Evolutionary conservation across 35 echinoderm and acorn worm species (phyloP), one percentile per base, ranked within the genome.

Genomic region (Lytechinus pictus): DNA sequence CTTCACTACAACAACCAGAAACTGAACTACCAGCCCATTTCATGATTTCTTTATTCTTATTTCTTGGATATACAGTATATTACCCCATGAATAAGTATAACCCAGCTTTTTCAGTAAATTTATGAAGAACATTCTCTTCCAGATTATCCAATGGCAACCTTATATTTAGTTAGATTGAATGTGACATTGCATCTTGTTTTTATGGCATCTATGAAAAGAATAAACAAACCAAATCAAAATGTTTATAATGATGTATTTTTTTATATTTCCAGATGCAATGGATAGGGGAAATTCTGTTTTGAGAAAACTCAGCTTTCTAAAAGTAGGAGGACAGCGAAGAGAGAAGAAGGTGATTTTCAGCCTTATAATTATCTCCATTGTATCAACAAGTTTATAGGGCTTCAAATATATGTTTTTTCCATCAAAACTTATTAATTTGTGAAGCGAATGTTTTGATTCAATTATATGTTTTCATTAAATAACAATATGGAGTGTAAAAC

Each of bases 251-350:
- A 87, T 9, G 27, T 16, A 87, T 27, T 21, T 71, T 14, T 16
- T 79, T 79, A 8, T 79, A 16, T 24, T 79, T 79, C 19, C n/a
- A 79, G 66, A 3, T 10, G 53, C 9, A 54, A 93, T 93, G 92
- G 92, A 93, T 10, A 10, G 29, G 27, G n/a, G 54, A 9, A 93
- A 27, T 10, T 93, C 92, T 55, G 86, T 97, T 86, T 87, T 96
- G 33, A 97, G 97, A 57, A 96, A 95, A 87, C 51, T 97, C 1
- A 97, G 97, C 54, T 96, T 97, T 91, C 86, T 97, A 11, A 97
- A 97, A 94, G 92, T 87, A 27, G 94, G 95, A 60, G 86, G 96
- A 55, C 87, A 86, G 55, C 95, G 93, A 94, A 95, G 97, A 28
- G 92, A 96, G 92, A 95, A 96, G 33, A 96, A 97, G 95, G 95